Evolutionary conservation across 2,888 invertebrate species (phyloP), one percentile per base, ranked within the genome.

Genomic region (Chaetoderma sp.): DNA sequence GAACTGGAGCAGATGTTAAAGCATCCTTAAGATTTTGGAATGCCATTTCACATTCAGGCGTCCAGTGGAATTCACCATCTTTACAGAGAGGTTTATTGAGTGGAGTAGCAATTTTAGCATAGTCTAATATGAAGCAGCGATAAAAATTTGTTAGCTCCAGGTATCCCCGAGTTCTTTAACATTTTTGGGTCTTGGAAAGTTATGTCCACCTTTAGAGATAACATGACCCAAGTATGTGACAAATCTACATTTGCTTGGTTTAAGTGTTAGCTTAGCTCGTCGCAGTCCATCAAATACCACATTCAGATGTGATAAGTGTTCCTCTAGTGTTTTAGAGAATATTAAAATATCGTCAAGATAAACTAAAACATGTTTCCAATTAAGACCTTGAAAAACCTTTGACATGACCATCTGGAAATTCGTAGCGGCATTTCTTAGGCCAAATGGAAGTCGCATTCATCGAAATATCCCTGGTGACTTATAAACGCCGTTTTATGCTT

Each of bases 71-170:
- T 39, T 67, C 61, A 52, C 61, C 62, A 49, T 78, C 72, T 58
- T 76, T 79, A 62, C 74, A 74, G 23, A 82, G 63, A 16, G 83
- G 60, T 0, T 59, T 45, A 65, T 85, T 78, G 10, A 86, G 61
- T 0, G 83, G 84, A 10, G 70, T 64, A 32, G 78, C 67, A 13
- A 80, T 72, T 5, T 68, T 49, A 1, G 83, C 61, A 8, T 82
- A 69, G 23, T 78, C 74, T 16, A 77, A 73, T 0, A 85, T 68
- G 73, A 86, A 87, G 55, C 76, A 75, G 4, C 79, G 72, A 67
- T 86, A 86, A 72, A 83, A 86, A 72, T 85, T 84, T 44, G 68
- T 71, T 6, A 72, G 54, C 2, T 72, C 72, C 8, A 69, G 42
- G 52, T 70, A 75, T 16, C 63, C 59, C 60, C 69, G 58, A 73